Conservation (phyloP, 1,140 invertebrate species). For the Hycleus phaleratus region DNA sequence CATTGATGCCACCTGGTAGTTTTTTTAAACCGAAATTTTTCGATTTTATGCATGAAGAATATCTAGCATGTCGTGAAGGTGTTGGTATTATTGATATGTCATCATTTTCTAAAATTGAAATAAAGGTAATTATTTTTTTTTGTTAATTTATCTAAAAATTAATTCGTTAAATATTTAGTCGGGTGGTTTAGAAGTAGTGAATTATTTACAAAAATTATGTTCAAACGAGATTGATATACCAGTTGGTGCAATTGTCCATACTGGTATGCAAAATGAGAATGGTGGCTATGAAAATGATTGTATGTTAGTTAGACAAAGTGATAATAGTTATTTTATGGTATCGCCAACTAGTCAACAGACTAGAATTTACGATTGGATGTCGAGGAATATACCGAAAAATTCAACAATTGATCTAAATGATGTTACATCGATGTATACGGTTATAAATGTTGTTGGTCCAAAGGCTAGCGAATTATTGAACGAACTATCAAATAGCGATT, state of each 20-base stretch:
- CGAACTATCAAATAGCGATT: constrained; percentile 64
- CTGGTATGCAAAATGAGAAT: constrained; percentile 72
- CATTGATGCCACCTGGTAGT: constrained; percentile 49
- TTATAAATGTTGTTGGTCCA: constrained; percentile 77
- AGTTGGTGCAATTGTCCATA: constrained; percentile 65
- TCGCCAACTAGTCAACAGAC: constrained; percentile 77
- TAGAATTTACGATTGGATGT: constrained; percentile 66
- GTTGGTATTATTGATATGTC: constrained; percentile 81
- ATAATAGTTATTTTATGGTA: constrained; percentile 76
- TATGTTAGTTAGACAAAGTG: constrained; percentile 60
- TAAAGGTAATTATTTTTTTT: constrained; percentile 49
- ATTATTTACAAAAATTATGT: constrained; percentile 66
- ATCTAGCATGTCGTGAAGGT: constrained; percentile 67
- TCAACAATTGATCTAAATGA: constrained; percentile 61
- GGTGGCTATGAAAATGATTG: constrained; percentile 82
- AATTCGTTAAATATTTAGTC: constrained; percentile 38
- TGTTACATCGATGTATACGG: constrained; percentile 76
- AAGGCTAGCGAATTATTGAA: constrained; percentile 62
- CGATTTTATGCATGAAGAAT: constrained; percentile 65
- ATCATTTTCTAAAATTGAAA: constrained; percentile 76
- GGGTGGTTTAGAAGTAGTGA: constrained; percentile 53
- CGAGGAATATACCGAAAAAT: constrained; percentile 55
- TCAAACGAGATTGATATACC: constrained; percentile 70
- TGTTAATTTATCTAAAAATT: not conserved
- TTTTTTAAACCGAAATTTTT: constrained; percentile 74